Base-by-base conservation (phyloP, 1,140 invertebrate genomes). In the Eurytemora carolleeae region DNA sequence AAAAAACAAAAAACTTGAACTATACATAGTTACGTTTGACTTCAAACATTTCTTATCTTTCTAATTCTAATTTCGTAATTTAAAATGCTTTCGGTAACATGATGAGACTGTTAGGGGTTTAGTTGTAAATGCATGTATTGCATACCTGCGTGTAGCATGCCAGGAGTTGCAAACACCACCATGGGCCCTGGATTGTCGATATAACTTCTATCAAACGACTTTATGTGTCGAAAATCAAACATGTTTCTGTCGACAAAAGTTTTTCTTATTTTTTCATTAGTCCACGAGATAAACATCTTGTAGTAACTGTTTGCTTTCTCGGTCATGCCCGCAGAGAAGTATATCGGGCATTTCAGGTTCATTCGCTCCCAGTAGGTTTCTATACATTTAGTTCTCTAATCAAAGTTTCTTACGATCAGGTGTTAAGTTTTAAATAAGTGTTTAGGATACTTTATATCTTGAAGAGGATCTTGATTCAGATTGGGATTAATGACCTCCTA, bases 191-290 rank as follows among this genome's bases (percentile, higher is more conserved):
- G 92, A 75, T 95, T 94, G 67, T 99, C 94, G 62, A 94, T 93
- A 70, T 86, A 97, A 0, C 83, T 78, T 70, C 92, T 85, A 70
- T 98, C 94, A 77, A 98, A 98, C 24, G 94, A 87, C 73, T 94
- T 94, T 57, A 99, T 99, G 68, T 99, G 94, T 71, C 98, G 98
- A 69, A 98, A 99, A 71, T 99, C 96, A 78, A 99, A 99, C 95
- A 99, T 98, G 70, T 99, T 99, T 66, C 95, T 79, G 68, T 98
- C 88, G 0, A 98, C 94, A 78, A 99, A 99, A 1, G 95, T 98
- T 72, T 97, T 93, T 63, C 94, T 85, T 31, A 99, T 98, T 71
- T 99, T 99, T 69, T 99, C 92, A 77, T 98, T 99, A 0, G 96
- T 99, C 96, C 96, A 99, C 15, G 94, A 97, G 44, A 99, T 98